These are phyloP conservation scores for Leucophenga varia DNA, from an alignment of 1,140 invertebrate species.

Conservation along the genomic window DNA sequence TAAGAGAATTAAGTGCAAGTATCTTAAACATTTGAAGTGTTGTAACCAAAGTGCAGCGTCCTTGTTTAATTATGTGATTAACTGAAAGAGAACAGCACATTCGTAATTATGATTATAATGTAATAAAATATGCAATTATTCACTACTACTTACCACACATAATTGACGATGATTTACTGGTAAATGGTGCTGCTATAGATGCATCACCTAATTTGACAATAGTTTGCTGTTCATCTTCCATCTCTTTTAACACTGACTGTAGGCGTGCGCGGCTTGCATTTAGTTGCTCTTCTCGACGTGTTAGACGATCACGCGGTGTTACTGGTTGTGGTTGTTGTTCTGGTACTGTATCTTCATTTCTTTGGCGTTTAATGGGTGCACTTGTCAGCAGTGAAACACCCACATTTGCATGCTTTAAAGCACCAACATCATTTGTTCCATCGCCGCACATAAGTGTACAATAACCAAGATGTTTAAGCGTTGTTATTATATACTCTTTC, in stretches of 20 bases:
- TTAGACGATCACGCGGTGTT: slow-evolving; percentile 47
- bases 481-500: slow-evolving; percentile 93
- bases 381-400: slow-evolving; percentile 88
- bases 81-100: slow-evolving; percentile 65
- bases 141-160: slow-evolving; percentile 73
- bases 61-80: slow-evolving; percentile 99
- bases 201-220: slow-evolving; percentile 97
- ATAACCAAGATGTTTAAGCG: slow-evolving; percentile 84
- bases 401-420: slow-evolving; percentile 90
- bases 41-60: slow-evolving; percentile 96
- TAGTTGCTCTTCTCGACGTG: slow-evolving; percentile 46
- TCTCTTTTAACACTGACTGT: slow-evolving; percentile 73
- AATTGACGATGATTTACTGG: slow-evolving; percentile 95
- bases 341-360: slow-evolving; percentile 45
- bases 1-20: slow-evolving; percentile 95
- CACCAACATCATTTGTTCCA: slow-evolving; percentile 99
- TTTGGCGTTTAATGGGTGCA: slow-evolving; percentile 68
- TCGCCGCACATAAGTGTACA: slow-evolving; percentile 99
- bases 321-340: slow-evolving; percentile 32
- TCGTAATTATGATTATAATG: neutral
- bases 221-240: slow-evolving; percentile 88
- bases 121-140: neutral
- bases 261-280: slow-evolving; percentile 55
- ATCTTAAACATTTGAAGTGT: slow-evolving; percentile 99
- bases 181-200: slow-evolving; percentile 98